phyloP scores from a whole-genome alignment of 2,113 vertebrate genomes.

The Micromys minutus region DNA sequence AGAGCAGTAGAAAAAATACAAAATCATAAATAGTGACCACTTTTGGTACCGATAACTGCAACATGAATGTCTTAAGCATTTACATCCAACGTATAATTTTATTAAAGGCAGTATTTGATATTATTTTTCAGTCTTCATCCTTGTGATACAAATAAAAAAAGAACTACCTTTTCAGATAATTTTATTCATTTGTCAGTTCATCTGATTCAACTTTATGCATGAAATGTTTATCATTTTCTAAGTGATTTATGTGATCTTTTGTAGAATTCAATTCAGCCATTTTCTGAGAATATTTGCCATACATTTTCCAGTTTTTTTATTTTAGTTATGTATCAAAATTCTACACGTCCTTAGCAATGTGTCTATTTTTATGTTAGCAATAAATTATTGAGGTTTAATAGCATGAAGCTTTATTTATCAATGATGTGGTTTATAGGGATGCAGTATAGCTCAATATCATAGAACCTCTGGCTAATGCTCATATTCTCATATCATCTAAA shows the following conservation, averaged over 20 bases:
- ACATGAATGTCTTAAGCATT: background rate
- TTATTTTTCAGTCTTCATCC: background rate
- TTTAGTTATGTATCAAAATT: background rate
- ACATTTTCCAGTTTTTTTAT: background rate
- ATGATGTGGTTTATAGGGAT: background rate
- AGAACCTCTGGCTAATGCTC: too few relatives aligned
- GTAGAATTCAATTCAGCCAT: background rate
- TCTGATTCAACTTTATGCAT: background rate
- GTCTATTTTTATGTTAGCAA: background rate
- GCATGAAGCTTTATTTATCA: background rate
- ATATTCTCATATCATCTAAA: too few relatives aligned
- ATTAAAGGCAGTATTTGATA: background rate
- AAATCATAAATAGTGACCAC: background rate
- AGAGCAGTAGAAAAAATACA: background rate
- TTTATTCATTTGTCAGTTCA: background rate
- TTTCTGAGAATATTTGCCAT: background rate
- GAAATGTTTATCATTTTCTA: background rate
- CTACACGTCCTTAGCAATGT: background rate
- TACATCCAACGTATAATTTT: background rate
- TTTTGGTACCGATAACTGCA: fast-evolving
- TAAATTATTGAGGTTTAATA: background rate
- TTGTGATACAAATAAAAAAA: background rate
- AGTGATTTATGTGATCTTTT: background rate
- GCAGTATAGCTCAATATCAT: too few relatives aligned
- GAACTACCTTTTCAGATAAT: background rate